phyloP scores from a whole-genome alignment of 1,140 invertebrate species.

The Heliconius himera region DNA sequence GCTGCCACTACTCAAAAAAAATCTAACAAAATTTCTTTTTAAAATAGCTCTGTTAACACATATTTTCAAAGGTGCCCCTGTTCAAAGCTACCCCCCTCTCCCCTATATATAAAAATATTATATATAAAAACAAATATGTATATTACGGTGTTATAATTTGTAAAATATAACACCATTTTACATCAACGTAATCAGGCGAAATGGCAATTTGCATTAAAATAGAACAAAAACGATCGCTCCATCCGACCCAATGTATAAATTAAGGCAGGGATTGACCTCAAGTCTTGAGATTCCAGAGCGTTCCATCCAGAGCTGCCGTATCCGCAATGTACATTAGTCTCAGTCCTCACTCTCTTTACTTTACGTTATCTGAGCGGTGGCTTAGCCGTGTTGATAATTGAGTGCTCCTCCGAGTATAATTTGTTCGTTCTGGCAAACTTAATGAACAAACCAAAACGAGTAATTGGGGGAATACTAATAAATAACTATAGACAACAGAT shows the following conservation, averaged over 20 bases:
- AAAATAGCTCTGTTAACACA: too few relatives aligned
- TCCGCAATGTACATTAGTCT: constrained; percentile 38
- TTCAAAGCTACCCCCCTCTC: too few relatives aligned
- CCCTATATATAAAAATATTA: too few relatives aligned
- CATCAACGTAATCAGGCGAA: background rate
- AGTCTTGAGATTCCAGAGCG: constrained; percentile 38
- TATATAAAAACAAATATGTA: too few relatives aligned
- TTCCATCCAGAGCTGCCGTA: constrained; percentile 30
- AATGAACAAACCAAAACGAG: constrained; percentile 23
- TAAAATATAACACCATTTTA: background rate
- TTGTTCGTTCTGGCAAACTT: constrained; percentile 25
- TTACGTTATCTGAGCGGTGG: constrained; percentile 31
- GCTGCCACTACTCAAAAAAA: too few relatives aligned
- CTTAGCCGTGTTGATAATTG: constrained; percentile 36
- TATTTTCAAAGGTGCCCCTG: too few relatives aligned
- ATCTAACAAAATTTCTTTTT: too few relatives aligned
- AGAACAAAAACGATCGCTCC: constrained; percentile 28
- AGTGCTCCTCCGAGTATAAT: constrained; percentile 36
- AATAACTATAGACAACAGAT: constrained; percentile 1
- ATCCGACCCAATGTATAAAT: constrained; percentile 38
- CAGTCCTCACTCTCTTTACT: constrained; percentile 31
- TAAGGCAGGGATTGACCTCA: constrained; percentile 39
- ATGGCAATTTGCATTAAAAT: constrained; percentile 32
- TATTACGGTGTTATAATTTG: background rate
- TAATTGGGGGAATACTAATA: constrained; percentile 18